Conservation (phyloP, 2,113 vertebrate genomes). For the Lethenteron reissneri region DNA sequence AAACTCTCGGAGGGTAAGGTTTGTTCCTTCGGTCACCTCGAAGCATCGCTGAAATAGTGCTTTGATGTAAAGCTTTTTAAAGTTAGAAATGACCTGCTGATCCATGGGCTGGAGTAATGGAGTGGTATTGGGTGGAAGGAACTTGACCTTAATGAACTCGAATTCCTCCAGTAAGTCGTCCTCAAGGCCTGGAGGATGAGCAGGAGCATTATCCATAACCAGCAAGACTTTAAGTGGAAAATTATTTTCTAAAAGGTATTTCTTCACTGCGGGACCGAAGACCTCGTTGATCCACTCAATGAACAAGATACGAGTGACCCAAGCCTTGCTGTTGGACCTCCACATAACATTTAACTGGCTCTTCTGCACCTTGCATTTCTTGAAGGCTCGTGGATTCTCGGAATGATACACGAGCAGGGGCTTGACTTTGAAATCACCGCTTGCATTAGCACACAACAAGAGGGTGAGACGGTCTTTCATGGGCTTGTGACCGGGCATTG, state of each 20-base stretch:
- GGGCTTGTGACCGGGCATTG: neutral
- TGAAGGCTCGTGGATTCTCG: neutral
- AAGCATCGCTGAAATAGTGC: neutral
- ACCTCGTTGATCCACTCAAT: neutral
- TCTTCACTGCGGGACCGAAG: neutral
- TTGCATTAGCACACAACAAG: neutral
- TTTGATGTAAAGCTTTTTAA: neutral
- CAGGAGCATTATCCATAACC: neutral
- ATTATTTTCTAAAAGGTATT: neutral
- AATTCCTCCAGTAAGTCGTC: neutral
- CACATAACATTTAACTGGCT: neutral
- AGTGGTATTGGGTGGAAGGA: neutral
- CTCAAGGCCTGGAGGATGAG: neutral
- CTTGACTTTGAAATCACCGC: neutral
- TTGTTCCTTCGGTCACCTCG: neutral
- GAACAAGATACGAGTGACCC: neutral
- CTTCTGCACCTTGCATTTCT: neutral
- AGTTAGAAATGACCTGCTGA: neutral
- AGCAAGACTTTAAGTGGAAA: neutral
- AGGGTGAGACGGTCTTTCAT: neutral
- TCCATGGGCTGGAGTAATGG: neutral
- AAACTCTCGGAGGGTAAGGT: neutral
- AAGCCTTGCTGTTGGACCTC: neutral
- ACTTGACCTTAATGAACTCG: neutral
- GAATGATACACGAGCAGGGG: conserved; percentile 1